Conservation (phyloP, 2,797 vertebrate genomes). For the Simalia tracyae region DNA sequence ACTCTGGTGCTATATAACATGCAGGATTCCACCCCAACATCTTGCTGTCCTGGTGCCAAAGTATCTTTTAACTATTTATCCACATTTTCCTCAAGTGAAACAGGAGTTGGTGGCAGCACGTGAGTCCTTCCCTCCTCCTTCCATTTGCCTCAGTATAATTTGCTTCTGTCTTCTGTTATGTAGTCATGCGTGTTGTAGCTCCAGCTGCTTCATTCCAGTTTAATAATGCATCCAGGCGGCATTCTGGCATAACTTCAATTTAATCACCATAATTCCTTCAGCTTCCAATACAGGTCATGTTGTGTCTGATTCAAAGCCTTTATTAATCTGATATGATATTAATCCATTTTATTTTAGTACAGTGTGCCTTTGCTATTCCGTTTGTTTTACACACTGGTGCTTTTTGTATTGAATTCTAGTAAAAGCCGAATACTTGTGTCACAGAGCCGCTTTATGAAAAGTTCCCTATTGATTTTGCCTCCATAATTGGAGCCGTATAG, state of each 20-base stretch:
- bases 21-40: not conserved
- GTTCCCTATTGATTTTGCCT: conserved; percentile 27
- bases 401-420: conserved; percentile 27
- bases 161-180: conserved; percentile 51
- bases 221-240: conserved; percentile 51
- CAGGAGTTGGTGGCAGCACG: rapidly evolving
- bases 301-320: conserved; percentile 58
- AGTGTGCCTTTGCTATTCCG: conserved; percentile 44
- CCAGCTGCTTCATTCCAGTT: conserved; percentile 48
- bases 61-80: not conserved
- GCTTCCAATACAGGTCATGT: conserved; percentile 52
- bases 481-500: conserved; percentile 1
- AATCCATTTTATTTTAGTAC: conserved; percentile 49
- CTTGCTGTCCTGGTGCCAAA: not conserved
- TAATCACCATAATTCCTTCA: conserved; percentile 60
- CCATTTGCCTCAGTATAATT: conserved; percentile 36
- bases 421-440: conserved; percentile 31
- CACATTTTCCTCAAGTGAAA: conserved; percentile 19
- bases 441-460: conserved; percentile 17
- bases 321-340: conserved; percentile 53
- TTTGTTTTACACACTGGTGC: conserved; percentile 54
- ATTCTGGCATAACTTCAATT: conserved; percentile 55
- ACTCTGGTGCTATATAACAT: not conserved
- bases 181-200: conserved; percentile 24
- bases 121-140: conserved; percentile 34